Evolutionary conservation across 2,888 invertebrate genomes (phyloP).

Genomic region (Colostygia pectinataria): DNA sequence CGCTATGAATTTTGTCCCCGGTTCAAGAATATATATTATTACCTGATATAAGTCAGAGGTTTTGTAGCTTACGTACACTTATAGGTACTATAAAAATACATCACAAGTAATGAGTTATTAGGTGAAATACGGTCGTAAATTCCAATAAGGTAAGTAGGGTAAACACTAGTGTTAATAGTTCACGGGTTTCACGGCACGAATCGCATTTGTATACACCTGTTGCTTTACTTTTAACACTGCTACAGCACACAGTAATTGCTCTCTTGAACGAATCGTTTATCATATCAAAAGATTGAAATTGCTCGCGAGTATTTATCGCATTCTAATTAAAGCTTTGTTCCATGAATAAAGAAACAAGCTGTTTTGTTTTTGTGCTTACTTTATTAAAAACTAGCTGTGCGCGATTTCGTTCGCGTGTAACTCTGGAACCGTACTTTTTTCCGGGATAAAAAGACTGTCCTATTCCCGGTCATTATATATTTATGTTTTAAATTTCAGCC

Average conservation of each 20-base stretch:
- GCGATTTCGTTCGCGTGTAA: no score
- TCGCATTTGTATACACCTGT: conserved; percentile 48
- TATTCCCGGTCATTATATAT: no score
- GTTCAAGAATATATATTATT: no score
- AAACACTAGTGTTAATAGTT: conserved; percentile 63
- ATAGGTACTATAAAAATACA: no score
- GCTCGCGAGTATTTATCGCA: conserved; percentile 54
- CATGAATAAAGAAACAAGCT: conserved; percentile 32
- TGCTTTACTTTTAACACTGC: conserved; percentile 54
- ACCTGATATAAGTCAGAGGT: background rate
- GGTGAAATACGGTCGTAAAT: conserved; percentile 28
- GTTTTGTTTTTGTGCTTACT: no score
- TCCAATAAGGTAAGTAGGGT: conserved; percentile 38
- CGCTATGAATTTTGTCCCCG: no score
- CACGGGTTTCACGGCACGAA: conserved; percentile 58
- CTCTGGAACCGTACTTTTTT: no score
- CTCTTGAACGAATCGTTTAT: conserved; percentile 75
- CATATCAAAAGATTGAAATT: conserved; percentile 65
- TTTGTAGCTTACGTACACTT: no score
- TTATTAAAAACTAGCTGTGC: no score
- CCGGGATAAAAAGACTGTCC: no score
- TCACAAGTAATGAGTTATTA: no score
- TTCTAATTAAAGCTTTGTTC: conserved; percentile 54
- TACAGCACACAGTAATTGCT: conserved; percentile 59
- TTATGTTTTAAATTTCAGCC: no score